Percentiles rank a stretch among this genome's conserved stretches.
Evolutionary conservation across 2,113 vertebrate species (phyloP).

Genomic region (Girardinichthys multiradiatus): DNA sequence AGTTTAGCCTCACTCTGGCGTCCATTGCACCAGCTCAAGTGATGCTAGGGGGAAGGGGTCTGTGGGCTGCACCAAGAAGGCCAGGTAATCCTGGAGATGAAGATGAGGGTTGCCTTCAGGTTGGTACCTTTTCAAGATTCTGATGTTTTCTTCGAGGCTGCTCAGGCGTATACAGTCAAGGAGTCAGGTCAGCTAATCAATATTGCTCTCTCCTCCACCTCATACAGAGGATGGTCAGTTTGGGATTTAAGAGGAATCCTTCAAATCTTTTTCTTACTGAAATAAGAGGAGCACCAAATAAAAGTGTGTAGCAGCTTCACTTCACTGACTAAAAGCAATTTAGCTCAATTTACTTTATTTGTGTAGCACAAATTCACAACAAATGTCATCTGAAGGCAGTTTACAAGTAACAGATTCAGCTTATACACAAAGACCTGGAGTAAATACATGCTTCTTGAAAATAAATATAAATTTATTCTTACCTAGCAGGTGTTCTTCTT

Average conservation of each 20-base stretch:
- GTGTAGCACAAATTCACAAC: neutral
- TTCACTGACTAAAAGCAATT: neutral
- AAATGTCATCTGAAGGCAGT: neutral
- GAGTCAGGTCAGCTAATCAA: conserved; percentile 65
- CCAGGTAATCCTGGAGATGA: conserved; percentile 38
- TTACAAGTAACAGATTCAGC: neutral
- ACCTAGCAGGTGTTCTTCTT: too few relatives aligned
- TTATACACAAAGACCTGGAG: neutral
- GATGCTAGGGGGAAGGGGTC: conserved; percentile 19
- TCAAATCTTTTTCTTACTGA: conserved; percentile 25
- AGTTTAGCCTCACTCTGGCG: conserved; percentile 4
- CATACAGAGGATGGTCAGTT: conserved; percentile 15
- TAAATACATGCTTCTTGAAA: too few relatives aligned
- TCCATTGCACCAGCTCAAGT: conserved; percentile 42
- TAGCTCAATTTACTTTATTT: neutral
- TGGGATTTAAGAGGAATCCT: conserved; percentile 23
- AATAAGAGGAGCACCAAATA: conserved; percentile 30
- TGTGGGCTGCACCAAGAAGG: conserved; percentile 28
- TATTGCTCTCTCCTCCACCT: conserved; percentile 26
- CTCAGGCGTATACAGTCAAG: conserved; percentile 24
- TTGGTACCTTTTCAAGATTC: conserved; percentile 61
- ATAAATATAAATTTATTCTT: too few relatives aligned
- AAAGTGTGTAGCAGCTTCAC: conserved; percentile 18
- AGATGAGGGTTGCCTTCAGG: neutral
- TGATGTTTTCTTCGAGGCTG: conserved; percentile 47